Conservation (phyloP, 2,888 invertebrate species). For the Ophonus ardosiacus region DNA sequence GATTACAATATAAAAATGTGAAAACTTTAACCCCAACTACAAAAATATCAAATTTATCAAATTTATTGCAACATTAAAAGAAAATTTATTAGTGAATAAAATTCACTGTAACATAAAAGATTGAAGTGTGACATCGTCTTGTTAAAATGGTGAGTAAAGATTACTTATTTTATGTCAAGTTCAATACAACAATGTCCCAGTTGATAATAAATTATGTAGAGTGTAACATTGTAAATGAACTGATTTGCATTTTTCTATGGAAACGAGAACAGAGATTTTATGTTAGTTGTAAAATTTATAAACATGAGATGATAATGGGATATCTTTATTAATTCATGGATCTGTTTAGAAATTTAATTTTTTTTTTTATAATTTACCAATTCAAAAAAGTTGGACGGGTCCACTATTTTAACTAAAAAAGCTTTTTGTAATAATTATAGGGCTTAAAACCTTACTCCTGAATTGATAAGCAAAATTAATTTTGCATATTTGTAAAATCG, state of each 20-base stretch:
- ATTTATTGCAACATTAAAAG: conserved; percentile 7
- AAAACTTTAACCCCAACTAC: conserved; percentile 14
- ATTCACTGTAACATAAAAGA: not conserved
- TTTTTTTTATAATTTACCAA: too few relatives aligned
- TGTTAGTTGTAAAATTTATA: not conserved
- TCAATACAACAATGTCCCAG: not conserved
- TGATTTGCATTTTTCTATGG: not conserved
- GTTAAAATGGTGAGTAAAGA: conserved; percentile 22
- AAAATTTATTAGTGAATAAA: conserved; percentile 4
- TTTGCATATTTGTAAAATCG: too few relatives aligned
- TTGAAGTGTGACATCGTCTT: not conserved
- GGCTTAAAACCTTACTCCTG: too few relatives aligned
- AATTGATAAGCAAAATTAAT: too few relatives aligned
- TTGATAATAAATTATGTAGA: conserved; percentile 16
- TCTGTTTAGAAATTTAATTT: not conserved
- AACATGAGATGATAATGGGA: not conserved
- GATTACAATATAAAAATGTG: not conserved
- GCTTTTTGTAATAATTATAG: too few relatives aligned
- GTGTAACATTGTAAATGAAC: not conserved
- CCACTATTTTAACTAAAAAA: too few relatives aligned
- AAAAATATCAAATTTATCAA: conserved; percentile 13
- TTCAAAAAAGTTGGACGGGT: too few relatives aligned
- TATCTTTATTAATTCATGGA: not conserved
- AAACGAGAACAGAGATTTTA: not conserved
- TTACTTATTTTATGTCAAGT: conserved; percentile 29